phyloP scores from a whole-genome alignment of 2,797 vertebrate genomes.

The Buphagus erythrorhynchus region DNA sequence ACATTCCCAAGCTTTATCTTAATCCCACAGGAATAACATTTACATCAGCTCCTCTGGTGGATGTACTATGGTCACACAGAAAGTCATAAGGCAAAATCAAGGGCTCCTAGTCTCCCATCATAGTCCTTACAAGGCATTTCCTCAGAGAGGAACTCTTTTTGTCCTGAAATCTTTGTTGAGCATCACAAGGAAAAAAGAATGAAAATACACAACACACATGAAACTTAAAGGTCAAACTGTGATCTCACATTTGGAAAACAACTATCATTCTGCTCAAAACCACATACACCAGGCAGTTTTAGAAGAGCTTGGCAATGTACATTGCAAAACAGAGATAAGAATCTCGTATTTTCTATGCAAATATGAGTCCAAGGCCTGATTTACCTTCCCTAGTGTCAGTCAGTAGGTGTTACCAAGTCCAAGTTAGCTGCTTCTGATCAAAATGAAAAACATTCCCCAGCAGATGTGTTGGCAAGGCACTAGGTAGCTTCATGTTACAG shows the following conservation, averaged over 20 bases:
- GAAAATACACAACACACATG: conserved; percentile 19
- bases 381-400: conserved; percentile 32
- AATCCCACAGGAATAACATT: conserved; percentile 26
- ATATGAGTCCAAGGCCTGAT: neutral
- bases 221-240: conserved; percentile 38
- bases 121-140: conserved; percentile 23
- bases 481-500: neutral
- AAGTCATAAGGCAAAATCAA: neutral
- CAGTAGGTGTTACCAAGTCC: conserved; percentile 21
- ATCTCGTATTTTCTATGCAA: neutral
- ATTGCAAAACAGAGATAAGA: neutral
- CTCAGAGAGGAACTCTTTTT: neutral
- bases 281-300: neutral
- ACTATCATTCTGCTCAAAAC: neutral
- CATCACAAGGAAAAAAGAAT: neutral
- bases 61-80: neutral
- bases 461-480: conserved; percentile 64
- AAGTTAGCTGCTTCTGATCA: conserved; percentile 51
- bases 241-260: conserved; percentile 13
- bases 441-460: conserved; percentile 47
- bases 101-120: neutral
- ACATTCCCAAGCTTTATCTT: conserved; percentile 30
- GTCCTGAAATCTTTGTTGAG: neutral
- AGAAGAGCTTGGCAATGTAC: neutral
- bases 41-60: neutral